Conservation (phyloP, 2,113 vertebrate genomes). For the Cololabis saira region DNA sequence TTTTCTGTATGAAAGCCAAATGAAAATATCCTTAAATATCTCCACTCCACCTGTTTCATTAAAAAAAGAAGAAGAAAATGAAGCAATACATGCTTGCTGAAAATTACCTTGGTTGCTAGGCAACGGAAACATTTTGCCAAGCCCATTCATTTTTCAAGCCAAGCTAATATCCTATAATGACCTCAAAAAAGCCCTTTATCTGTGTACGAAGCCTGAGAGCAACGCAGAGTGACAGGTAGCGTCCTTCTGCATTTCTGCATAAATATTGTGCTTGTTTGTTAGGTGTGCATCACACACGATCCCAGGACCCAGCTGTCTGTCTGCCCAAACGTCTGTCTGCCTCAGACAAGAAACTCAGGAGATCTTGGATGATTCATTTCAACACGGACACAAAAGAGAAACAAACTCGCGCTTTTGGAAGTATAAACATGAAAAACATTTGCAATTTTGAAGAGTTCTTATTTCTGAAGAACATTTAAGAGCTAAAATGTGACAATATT, state of each 20-base stretch:
- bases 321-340: neutral
- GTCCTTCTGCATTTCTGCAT: neutral
- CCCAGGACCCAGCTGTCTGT: neutral
- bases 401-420: too few relatives aligned
- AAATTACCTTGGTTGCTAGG: conserved; percentile 77
- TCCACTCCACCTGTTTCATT: conserved; percentile 34
- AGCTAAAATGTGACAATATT: too few relatives aligned
- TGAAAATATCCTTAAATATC: too few relatives aligned
- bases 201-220: conserved; percentile 16
- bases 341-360: neutral
- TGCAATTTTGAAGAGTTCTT: too few relatives aligned
- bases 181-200: conserved; percentile 35
- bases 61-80: conserved; percentile 16
- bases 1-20: too few relatives aligned
- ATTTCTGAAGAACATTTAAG: too few relatives aligned
- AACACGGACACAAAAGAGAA: too few relatives aligned
- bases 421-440: too few relatives aligned
- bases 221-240: neutral
- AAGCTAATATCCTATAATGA: conserved; percentile 1
- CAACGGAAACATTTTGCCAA: conserved; percentile 22
- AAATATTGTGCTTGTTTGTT: neutral
- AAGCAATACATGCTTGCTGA: conserved; percentile 65
- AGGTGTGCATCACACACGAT: neutral
- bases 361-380: neutral
- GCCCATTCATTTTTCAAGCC: neutral